Evolutionary conservation across 64 coral and sea anemone genomes (phyloP), one percentile per base, ranked within the genome.

Genomic region (Montipora foliosa): DNA sequence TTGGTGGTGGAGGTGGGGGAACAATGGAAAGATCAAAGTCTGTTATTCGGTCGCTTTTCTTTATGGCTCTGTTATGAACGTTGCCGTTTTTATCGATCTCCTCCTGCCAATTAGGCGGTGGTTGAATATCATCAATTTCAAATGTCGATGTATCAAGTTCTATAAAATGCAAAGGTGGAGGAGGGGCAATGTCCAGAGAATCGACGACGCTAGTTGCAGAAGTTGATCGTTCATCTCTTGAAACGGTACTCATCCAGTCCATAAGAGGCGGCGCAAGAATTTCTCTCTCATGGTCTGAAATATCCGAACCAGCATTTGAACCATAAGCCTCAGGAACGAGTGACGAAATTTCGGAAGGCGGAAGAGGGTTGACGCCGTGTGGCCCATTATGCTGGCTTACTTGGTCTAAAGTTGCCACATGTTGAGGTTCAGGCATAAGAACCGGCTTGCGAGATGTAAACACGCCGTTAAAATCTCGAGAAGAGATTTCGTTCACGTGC

Each of bases 1-100:
- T 70, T 4, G 92, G 92, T 8, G 90, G 90, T 52, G 92, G 84
- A 24, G 92, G 92, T 21, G 84, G 92, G 19, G 76, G 59, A 22
- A 78, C 72, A 87, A 45, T 87, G 5, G 83, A 44, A 25, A 84
- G 6, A 87, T 84, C 82, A 53, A 68, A 87, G 45, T 86, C 83
- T 44, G 60, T 8, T 5, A 16, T 22, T 3, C 10, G 4, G 4
- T 1, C n/a, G 45, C 3, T 86, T 72, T 72, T 86, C 66, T 16
- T 5, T 44, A 86, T 1, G 59, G 19, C 47, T 50, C 50, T 22
- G 48, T 24, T 3, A 37, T 2, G 46, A 4, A 68, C n/a, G 49
- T 86, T 51, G 4, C 6, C 17, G 19, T 86, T 85, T 70, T 82
- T 82, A 14, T 86, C 82, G 8, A 14, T 21, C 66, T 19, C 29